Conservation (phyloP, 1,140 invertebrate genomes). For the Bilobella aurantiaca region DNA sequence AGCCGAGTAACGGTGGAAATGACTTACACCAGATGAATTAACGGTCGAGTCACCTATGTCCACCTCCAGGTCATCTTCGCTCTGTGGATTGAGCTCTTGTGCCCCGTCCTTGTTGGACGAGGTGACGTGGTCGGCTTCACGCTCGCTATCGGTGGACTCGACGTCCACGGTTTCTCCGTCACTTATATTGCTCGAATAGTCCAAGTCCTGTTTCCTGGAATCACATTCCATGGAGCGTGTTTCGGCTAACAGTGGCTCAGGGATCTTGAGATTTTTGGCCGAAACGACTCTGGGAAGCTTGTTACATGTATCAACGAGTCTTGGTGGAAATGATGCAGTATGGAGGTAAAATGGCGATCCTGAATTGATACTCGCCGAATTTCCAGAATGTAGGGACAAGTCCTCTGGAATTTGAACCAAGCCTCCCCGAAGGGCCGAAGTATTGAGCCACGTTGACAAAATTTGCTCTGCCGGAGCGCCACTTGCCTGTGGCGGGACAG, state of each 20-base stretch:
- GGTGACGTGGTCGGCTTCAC: background rate
- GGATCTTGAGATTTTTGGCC: too few species aligned
- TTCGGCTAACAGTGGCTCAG: too few species aligned
- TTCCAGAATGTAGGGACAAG: constrained; percentile 17
- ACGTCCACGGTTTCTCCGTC: constrained; percentile 52
- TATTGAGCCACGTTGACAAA: constrained; percentile 32
- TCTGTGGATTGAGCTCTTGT: background rate
- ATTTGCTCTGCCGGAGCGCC: constrained; percentile 21
- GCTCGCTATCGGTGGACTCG: constrained; percentile 45
- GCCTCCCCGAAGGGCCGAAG: background rate
- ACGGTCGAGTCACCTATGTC: too few species aligned
- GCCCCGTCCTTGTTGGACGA: background rate
- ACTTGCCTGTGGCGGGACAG: background rate
- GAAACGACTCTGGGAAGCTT: too few species aligned
- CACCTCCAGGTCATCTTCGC: background rate
- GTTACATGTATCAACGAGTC: background rate
- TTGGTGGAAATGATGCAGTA: background rate
- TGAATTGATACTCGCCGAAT: background rate
- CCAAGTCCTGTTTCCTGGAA: too few species aligned
- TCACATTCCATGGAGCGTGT: too few species aligned
- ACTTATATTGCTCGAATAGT: constrained; percentile 36
- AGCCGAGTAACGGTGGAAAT: too few species aligned
- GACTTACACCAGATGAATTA: too few species aligned
- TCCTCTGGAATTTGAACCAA: constrained; percentile 21
- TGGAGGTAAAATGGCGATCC: too few species aligned